Evolutionary conservation across 2,797 vertebrate genomes (phyloP), one percentile per base, ranked within the genome.

Genomic region (Poecilia picta): DNA sequence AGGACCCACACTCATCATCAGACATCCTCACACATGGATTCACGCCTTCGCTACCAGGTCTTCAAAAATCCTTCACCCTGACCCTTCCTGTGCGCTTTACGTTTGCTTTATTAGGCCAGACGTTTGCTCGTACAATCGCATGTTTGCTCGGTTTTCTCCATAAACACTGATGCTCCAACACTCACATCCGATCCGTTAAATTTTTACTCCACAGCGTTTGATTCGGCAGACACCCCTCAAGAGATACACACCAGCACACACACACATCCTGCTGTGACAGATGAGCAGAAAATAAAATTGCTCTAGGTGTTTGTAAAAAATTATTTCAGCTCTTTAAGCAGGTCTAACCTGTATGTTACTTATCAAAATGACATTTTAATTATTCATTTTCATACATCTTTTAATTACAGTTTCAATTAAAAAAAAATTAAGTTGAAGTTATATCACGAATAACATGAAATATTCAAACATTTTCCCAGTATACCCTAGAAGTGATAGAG

Each of bases 111-210:
- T 66, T n/a, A 68, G 73, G 31, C 43, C 11, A 31, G 71, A 49
- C 31, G 28, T 64, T 78, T 46, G 81, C 36, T 31, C 45, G 59
- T 18, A 53, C 46, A 76, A 74, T 77, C 70, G 11, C 79, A 77
- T 74, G 71, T 78, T 77, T 66, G 43, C 36, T 59, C 62, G 71
- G 51, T 36, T 83, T 84, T 80, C 75, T 86, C 82, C 51, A 43
- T 43, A 1, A 57, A 77, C 45, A 47, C 80, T 62, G 73, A 83
- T 31, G 81, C 72, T 87, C 46, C 66, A 71, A 59, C 41, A 10
- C 77, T 78, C 87, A 84, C 79, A 59, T 86, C 77, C 59, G 47
- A 89, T 81, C 86, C 80, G 83, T 72, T 71, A 80, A 74, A 76
- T 82, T 74, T 75, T 84, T 77, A 78, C 73, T 80, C 36, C 51